phyloP scores from a whole-genome alignment of 2,113 vertebrate genomes.

The Cyphomyrus discorhynchus region DNA sequence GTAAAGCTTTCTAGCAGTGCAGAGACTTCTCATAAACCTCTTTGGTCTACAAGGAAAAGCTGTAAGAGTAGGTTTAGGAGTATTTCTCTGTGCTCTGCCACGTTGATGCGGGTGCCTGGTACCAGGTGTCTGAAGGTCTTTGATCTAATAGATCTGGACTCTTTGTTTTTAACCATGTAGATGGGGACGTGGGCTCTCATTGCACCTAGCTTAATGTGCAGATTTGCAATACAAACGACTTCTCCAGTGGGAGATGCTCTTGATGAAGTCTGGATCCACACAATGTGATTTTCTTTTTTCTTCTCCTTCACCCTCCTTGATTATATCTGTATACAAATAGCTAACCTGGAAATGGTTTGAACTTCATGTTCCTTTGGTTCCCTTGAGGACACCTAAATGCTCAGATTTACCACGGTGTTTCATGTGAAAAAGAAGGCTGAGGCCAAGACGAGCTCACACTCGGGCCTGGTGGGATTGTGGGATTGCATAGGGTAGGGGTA shows the following conservation, averaged over 20 bases:
- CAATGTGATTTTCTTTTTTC: neutral
- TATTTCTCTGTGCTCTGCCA: neutral
- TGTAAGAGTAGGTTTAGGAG: neutral
- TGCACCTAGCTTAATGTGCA: neutral
- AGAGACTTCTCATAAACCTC: neutral
- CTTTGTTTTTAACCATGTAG: neutral
- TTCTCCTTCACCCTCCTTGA: no score
- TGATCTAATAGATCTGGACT: neutral
- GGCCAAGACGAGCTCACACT: neutral
- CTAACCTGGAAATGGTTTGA: neutral
- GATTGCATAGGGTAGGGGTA: neutral
- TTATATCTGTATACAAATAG: neutral
- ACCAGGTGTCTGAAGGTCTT: neutral
- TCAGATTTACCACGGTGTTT: neutral
- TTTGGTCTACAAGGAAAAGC: neutral
- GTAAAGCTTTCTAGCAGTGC: neutral
- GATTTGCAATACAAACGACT: neutral
- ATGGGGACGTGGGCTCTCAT: neutral
- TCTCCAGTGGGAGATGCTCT: neutral
- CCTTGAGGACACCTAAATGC: neutral
- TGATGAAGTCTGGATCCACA: neutral
- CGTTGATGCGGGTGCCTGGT: neutral
- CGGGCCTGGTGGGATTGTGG: neutral
- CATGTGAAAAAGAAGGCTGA: neutral
- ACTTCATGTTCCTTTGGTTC: no score